A percentile compares a stretch with the other conserved stretches of the same genome.
These are phyloP conservation scores for Manis javanica DNA, from an alignment of 2,797 vertebrate species.

Conservation along the genomic window DNA sequence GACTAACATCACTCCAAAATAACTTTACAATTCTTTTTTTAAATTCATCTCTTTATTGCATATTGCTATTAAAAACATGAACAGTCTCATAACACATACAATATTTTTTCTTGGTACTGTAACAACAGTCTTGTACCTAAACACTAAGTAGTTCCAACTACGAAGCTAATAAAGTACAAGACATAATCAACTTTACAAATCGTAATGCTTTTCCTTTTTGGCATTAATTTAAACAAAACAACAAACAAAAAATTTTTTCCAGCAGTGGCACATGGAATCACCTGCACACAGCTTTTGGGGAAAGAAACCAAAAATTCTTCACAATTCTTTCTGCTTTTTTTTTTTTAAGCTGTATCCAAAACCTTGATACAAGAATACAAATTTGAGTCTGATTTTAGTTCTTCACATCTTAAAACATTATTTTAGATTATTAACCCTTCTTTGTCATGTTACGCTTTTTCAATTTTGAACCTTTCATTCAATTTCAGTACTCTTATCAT, in stretches of 20 bases:
- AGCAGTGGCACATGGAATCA: neutral
- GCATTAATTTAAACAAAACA: slow-evolving; percentile 84
- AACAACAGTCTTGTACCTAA: slow-evolving; percentile 86
- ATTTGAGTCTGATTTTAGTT: slow-evolving; percentile 7
- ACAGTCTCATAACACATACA: slow-evolving; percentile 89
- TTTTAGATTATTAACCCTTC: slow-evolving; percentile 10
- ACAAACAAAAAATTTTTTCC: slow-evolving; percentile 49
- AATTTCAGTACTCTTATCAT: neutral
- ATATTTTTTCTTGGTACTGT: slow-evolving; percentile 84
- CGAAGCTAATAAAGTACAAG: slow-evolving; percentile 85
- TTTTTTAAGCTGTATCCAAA: neutral
- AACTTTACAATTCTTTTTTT: neutral
- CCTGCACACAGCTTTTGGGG: neutral
- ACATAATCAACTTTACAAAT: slow-evolving; percentile 88
- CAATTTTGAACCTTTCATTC: neutral
- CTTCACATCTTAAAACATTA: slow-evolving; percentile 1
- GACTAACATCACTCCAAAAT: neutral
- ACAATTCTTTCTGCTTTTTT: neutral
- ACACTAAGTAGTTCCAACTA: too few species aligned
- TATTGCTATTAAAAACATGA: slow-evolving; percentile 88
- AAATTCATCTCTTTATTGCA: slow-evolving; percentile 90
- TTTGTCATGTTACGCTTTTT: neutral
- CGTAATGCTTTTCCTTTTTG: slow-evolving; percentile 86
- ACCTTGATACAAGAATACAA: neutral
- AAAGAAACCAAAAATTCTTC: neutral